Evolutionary conservation across 2,797 vertebrate genomes (phyloP).

Genomic region (Macropodus opercularis): DNA sequence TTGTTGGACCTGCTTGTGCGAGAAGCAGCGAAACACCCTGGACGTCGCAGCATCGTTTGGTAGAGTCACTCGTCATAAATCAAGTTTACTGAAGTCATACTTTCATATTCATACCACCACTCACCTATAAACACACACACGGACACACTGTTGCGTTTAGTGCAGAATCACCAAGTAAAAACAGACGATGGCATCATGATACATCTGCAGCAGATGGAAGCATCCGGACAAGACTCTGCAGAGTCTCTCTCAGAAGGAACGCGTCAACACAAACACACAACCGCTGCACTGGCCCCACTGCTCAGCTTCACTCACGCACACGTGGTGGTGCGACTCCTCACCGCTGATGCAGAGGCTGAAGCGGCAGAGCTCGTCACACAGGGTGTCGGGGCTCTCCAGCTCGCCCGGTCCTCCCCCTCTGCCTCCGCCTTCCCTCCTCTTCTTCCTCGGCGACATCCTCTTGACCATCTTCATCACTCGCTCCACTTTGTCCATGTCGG

Average conservation of each 20-base stretch:
- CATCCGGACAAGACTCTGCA: too few species aligned
- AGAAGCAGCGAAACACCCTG: too few species aligned
- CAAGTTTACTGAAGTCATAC: too few species aligned
- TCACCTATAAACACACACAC: too few species aligned
- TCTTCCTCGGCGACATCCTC: constrained; percentile 87
- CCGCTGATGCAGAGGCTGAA: constrained; percentile 86
- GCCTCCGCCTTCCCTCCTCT: constrained; percentile 81
- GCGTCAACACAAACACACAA: background rate
- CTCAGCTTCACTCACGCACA: constrained; percentile 21
- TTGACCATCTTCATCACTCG: constrained; percentile 87
- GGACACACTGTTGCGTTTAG: too few species aligned
- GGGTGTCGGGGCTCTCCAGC: constrained; percentile 81
- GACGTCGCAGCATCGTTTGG: too few species aligned
- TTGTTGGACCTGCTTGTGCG: too few species aligned
- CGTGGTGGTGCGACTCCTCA: constrained; percentile 70
- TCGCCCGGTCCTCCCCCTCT: constrained; percentile 80
- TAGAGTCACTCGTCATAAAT: too few species aligned
- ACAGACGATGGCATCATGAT: too few species aligned
- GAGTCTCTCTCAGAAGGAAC: background rate
- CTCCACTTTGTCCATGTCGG: constrained; percentile 85
- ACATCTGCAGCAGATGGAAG: too few species aligned
- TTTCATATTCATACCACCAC: too few species aligned
- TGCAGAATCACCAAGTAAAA: too few species aligned
- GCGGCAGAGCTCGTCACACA: constrained; percentile 85
- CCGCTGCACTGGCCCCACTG: background rate